These are phyloP conservation scores for Drosophila pseudotalamancana DNA, from an alignment of 2,888 invertebrate species.

Conservation along the genomic window DNA sequence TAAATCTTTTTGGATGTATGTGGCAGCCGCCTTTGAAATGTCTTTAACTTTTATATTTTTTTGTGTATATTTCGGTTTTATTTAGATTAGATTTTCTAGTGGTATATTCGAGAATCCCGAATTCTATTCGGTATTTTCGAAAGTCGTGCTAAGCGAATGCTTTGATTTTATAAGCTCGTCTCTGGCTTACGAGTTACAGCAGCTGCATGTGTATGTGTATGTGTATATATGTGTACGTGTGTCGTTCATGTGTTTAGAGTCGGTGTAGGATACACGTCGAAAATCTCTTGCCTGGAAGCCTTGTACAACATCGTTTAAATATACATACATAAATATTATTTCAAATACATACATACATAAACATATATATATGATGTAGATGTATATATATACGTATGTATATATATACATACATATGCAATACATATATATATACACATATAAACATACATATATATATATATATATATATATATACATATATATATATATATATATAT, in stretches of 20 bases:
- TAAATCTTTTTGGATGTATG: slow-evolving; percentile 16
- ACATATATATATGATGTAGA: slow-evolving; percentile 42
- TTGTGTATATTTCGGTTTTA: slow-evolving; percentile 17
- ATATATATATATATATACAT: slow-evolving; percentile 39
- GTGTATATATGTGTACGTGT: slow-evolving; percentile 10
- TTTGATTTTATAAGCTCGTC: slow-evolving; percentile 62
- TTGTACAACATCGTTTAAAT: slow-evolving; percentile 73
- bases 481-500: slow-evolving; percentile 30
- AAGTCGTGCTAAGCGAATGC: slow-evolving; percentile 67
- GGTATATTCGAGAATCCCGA: slow-evolving; percentile 55
- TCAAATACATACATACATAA: slow-evolving; percentile 64
- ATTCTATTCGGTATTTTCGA: slow-evolving; percentile 66
- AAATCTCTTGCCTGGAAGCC: slow-evolving; percentile 73
- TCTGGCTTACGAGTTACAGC: slow-evolving; percentile 39
- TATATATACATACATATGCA: slow-evolving; percentile 47
- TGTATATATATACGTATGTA: slow-evolving; percentile 21
- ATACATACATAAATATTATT: slow-evolving; percentile 66
- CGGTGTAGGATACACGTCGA: slow-evolving; percentile 48
- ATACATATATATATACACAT: slow-evolving; percentile 36
- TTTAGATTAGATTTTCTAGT: slow-evolving; percentile 47
- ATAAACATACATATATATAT: slow-evolving; percentile 29
- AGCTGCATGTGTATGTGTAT: slow-evolving; percentile 39
- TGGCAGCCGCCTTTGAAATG: slow-evolving; percentile 33
- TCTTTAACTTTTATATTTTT: slow-evolving; percentile 19
- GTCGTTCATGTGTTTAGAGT: slow-evolving; percentile 15